phyloP scores from a whole-genome alignment of 37 sponge, comb jelly and placozoan genomes.

The Bolinopsis microptera region DNA sequence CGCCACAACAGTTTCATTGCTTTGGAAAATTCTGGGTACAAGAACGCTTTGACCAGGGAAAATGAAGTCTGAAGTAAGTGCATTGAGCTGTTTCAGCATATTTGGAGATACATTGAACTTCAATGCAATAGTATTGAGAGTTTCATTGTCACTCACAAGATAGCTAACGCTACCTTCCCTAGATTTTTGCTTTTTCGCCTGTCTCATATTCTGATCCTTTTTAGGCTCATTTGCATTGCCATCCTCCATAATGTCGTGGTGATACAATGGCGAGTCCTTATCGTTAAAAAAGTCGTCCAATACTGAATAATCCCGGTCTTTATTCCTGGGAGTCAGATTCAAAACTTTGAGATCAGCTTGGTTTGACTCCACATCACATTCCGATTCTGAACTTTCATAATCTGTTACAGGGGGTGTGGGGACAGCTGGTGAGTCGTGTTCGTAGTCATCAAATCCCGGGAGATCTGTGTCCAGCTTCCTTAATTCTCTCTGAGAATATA shows the following conservation, averaged over 20 bases:
- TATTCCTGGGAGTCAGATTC: neutral
- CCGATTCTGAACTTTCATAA: neutral
- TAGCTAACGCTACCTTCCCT: neutral
- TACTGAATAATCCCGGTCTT: neutral
- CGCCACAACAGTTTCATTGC: neutral
- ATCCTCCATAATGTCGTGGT: neutral
- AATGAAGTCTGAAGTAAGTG: conserved; percentile 39
- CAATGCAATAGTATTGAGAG: conserved; percentile 32
- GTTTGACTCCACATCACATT: neutral
- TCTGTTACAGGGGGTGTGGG: neutral
- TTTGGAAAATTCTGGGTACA: neutral
- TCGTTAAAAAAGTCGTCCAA: conserved; percentile 17
- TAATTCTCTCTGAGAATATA: neutral
- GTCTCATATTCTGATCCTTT: neutral
- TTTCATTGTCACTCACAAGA: conserved; percentile 28
- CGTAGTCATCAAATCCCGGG: no score
- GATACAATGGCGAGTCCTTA: neutral
- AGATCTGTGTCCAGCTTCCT: neutral
- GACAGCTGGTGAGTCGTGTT: neutral
- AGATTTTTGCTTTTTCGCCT: neutral
- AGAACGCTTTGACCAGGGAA: conserved; percentile 38
- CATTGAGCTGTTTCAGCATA: conserved; percentile 38
- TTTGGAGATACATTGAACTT: conserved; percentile 49
- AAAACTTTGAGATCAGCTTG: neutral
- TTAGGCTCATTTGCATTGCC: neutral